Conservation (phyloP, 2,113 vertebrate species). For the Eulemur macaco region DNA sequence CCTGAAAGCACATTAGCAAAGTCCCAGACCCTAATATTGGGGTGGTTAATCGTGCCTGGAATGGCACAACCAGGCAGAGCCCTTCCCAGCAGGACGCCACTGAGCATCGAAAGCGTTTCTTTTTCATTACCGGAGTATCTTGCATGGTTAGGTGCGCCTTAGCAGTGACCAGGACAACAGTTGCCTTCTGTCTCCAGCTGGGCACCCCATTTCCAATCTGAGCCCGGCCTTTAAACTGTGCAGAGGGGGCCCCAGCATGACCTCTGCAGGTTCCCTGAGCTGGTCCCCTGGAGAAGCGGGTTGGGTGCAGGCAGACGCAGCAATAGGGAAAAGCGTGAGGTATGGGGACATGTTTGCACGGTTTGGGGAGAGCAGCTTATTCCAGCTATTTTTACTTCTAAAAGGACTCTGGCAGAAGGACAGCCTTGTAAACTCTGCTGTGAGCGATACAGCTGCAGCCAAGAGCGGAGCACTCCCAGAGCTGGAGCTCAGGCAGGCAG, state of each 20-base stretch:
- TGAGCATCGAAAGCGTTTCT: neutral
- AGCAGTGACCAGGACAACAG: rapidly evolving
- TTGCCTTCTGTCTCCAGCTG: neutral
- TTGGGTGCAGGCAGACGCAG: rapidly evolving
- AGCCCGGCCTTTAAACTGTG: neutral
- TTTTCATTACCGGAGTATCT: rapidly evolving
- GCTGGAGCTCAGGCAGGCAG: neutral
- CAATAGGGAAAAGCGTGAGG: neutral
- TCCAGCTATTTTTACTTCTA: neutral
- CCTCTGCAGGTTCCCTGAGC: rapidly evolving
- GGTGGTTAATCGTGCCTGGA: conserved; percentile 48
- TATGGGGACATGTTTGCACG: neutral
- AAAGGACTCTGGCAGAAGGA: conserved; percentile 27
- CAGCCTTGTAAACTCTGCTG: conserved; percentile 45
- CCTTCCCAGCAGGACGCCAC: rapidly evolving
- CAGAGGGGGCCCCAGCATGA: rapidly evolving
- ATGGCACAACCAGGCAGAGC: neutral
- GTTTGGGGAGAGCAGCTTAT: neutral
- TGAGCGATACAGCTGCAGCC: neutral
- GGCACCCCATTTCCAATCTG: rapidly evolving
- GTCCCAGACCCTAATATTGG: conserved; percentile 49
- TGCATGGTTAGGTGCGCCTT: rapidly evolving
- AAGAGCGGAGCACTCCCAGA: neutral
- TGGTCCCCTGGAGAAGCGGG: rapidly evolving
- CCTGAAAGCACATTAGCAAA: conserved; percentile 70